These are phyloP conservation scores for Drosophila kuntzei DNA, from an alignment of 2,888 invertebrate species.

Conservation along the genomic window DNA sequence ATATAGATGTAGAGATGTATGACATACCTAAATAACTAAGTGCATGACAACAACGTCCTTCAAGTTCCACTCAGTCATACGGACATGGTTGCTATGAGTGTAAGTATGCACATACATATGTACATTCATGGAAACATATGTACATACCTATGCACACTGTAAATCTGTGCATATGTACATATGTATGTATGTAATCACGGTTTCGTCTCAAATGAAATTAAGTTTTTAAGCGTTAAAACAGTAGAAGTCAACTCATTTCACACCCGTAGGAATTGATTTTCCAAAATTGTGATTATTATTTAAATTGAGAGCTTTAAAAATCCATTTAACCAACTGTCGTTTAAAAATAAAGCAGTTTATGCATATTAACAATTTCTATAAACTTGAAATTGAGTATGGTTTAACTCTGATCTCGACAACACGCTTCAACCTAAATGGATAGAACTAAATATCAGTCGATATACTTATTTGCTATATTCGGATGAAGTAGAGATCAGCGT, in stretches of 20 bases:
- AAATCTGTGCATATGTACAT: neutral
- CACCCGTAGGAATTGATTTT: neutral
- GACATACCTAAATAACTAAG: conserved; percentile 35
- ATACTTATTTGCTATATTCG: too few species aligned
- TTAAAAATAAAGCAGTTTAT: too few species aligned
- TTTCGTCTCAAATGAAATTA: neutral
- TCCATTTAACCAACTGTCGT: too few species aligned
- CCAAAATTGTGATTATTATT: neutral
- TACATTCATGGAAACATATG: neutral
- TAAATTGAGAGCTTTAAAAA: too few species aligned
- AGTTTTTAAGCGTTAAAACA: neutral
- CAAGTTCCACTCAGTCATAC: conserved; percentile 53
- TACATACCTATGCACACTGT: conserved; percentile 3
- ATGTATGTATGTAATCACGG: conserved; percentile 2
- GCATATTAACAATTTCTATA: too few species aligned
- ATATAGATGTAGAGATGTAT: conserved; percentile 21
- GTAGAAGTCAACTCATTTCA: neutral
- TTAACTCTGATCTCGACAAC: too few species aligned
- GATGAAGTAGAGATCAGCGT: too few species aligned
- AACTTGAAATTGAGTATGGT: too few species aligned
- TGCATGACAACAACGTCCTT: conserved; percentile 47
- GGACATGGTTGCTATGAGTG: conserved; percentile 28
- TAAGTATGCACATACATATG: conserved; percentile 27
- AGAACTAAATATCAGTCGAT: too few species aligned
- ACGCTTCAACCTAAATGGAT: too few species aligned